Evolutionary conservation across 2,797 vertebrate genomes (phyloP), one percentile per base, ranked within the genome.

Genomic region (Euphonia xanthogaster): DNA sequence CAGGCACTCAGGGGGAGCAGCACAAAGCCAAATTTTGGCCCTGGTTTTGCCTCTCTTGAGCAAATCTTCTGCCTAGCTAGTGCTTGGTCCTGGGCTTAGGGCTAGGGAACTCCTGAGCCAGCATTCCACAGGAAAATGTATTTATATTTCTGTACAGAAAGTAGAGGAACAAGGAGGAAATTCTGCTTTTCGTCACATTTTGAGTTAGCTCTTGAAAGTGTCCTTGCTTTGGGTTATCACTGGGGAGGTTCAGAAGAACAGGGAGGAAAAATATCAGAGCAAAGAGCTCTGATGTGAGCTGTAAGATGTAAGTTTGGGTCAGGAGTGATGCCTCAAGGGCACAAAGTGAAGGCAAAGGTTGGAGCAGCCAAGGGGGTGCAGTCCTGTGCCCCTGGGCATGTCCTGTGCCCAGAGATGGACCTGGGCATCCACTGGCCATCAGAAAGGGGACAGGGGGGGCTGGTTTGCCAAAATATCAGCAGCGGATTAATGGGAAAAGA

Each of bases 151-250:
- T 74, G 19, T 18, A 33, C 20, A 35, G 51, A 48, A 44, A 10
- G n/a, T 13, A 16, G 71, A 93, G 48, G 71, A 83, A 7, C 35
- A 65, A 74, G 53, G 89, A 92, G 44, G 45, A 81, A 88, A 94
- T 93, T 78, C 47, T 1, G 7, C 19, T 33, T 85, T 75, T 62
- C 8, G 16, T 35, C 30, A 31, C 12, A 31, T 84, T 92, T 90
- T 45, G 40, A 44, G 23, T 45, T 71, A 66, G 33, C 10, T 72
- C 65, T 80, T 67, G 54, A 61, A 86, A 75, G 39, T n/a, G 51
- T 24, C 42, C 63, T 62, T 48, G 63, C 11, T 94, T 94, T 86
- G 81, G 42, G n/a, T 74, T 44, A 16, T 55, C 78, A 54, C n/a
- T 53, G 67, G 24, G 31, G 47, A 88, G 40, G 45, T 47, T n/a